These are phyloP conservation scores for Kradibia gibbosae DNA, from an alignment of 1,140 invertebrate genomes.

Conservation along the genomic window DNA sequence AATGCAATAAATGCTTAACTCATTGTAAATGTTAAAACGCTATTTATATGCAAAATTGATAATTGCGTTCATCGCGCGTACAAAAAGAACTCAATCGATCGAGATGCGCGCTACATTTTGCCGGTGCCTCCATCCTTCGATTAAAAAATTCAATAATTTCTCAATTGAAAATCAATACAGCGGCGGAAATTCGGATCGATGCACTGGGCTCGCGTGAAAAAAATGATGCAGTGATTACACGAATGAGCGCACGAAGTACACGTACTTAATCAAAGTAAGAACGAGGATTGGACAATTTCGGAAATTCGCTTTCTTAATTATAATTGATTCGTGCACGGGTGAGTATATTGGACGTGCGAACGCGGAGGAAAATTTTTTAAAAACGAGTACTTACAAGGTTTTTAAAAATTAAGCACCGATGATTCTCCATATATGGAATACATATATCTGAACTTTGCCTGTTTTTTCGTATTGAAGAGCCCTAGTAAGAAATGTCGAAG, in stretches of 20 bases:
- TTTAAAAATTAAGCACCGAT: neutral
- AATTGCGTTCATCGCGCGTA: neutral
- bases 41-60: neutral
- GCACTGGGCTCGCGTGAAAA: slow-evolving; percentile 2
- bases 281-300: neutral
- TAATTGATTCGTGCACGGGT: neutral
- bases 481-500: too few relatives aligned
- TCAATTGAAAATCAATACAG: slow-evolving; percentile 27
- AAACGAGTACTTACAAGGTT: neutral
- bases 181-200: slow-evolving; percentile 30
- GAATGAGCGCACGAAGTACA: slow-evolving; percentile 10
- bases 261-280: neutral
- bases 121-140: slow-evolving; percentile 10
- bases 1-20: too few relatives aligned
- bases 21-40: too few relatives aligned
- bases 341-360: neutral
- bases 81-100: neutral
- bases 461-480: too few relatives aligned
- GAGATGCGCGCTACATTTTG: neutral
- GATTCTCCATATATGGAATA: neutral
- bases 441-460: too few relatives aligned
- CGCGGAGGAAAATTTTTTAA: neutral
- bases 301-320: neutral
- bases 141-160: slow-evolving; percentile 32
- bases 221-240: slow-evolving; percentile 15